These are phyloP conservation scores for Eristalinus aeneus DNA, from an alignment of 2,888 invertebrate species.

Conservation along the genomic window DNA sequence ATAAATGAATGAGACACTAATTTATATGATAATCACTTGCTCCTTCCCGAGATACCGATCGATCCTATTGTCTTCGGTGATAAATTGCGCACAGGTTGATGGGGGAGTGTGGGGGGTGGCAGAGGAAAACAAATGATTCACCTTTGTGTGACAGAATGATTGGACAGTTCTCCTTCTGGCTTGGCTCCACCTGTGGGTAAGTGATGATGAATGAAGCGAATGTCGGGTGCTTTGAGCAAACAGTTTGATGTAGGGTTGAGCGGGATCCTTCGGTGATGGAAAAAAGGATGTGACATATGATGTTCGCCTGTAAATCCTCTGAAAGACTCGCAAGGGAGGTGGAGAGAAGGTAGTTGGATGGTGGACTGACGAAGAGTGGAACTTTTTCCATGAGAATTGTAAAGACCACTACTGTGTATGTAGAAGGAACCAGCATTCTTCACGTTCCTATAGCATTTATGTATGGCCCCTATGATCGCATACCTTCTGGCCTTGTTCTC, in stretches of 20 bases:
- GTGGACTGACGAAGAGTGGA: too few relatives aligned
- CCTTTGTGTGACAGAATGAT: constrained; percentile 25
- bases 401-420: too few relatives aligned
- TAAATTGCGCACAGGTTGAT: constrained; percentile 11
- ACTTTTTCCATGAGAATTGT: too few relatives aligned
- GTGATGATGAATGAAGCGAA: constrained; percentile 27
- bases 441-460: too few relatives aligned
- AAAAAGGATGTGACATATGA: neutral
- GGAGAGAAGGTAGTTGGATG: neutral
- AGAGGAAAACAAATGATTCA: constrained; percentile 22
- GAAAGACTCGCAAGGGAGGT: neutral
- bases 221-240: neutral
- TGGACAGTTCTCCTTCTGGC: neutral
- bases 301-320: neutral
- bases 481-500: too few relatives aligned
- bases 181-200: neutral
- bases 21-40: constrained; percentile 52
- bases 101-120: neutral
- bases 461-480: too few relatives aligned
- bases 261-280: neutral
- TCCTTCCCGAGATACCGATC: constrained; percentile 20
- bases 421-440: too few relatives aligned
- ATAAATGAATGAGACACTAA: constrained; percentile 41
- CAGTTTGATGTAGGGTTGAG: neutral
- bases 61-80: constrained; percentile 37